These are phyloP conservation scores for Araneus ventricosus DNA, from an alignment of 1,140 invertebrate species.

Conservation along the genomic window DNA sequence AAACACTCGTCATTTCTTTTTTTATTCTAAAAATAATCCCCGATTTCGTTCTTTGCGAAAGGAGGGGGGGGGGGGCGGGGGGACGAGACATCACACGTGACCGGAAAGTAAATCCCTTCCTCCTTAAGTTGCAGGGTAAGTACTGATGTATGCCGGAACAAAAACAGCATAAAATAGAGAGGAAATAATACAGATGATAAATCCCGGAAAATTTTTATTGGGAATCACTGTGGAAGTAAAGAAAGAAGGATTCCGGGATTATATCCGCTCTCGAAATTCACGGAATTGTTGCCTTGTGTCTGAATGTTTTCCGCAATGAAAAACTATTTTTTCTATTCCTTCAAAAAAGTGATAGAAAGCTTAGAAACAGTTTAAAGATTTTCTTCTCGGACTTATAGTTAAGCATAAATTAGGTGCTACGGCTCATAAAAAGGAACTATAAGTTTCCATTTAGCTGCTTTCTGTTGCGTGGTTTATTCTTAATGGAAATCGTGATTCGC, in stretches of 20 bases:
- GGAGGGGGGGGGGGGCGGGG: background rate
- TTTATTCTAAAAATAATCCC: background rate
- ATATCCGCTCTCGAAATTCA: background rate
- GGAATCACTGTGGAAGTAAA: background rate
- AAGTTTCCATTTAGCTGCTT: background rate
- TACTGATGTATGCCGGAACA: background rate
- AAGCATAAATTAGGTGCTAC: background rate
- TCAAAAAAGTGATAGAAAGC: background rate
- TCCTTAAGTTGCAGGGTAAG: background rate
- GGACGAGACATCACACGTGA: background rate
- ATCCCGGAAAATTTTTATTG: conserved; percentile 1
- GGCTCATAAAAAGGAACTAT: background rate
- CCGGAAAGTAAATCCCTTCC: conserved; percentile 21
- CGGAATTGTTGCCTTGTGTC: conserved; percentile 11
- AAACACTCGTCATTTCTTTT: background rate
- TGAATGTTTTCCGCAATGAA: background rate
- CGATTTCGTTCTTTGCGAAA: background rate
- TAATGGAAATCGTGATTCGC: background rate
- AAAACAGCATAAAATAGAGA: background rate
- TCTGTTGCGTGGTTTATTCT: background rate
- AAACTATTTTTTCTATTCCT: background rate
- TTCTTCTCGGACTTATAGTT: background rate
- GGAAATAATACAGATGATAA: conserved; percentile 24
- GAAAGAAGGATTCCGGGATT: background rate
- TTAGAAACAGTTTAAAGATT: conserved; percentile 1